Conservation (phyloP, 2,797 vertebrate genomes). For the Sebastiscus albofasciatus region DNA sequence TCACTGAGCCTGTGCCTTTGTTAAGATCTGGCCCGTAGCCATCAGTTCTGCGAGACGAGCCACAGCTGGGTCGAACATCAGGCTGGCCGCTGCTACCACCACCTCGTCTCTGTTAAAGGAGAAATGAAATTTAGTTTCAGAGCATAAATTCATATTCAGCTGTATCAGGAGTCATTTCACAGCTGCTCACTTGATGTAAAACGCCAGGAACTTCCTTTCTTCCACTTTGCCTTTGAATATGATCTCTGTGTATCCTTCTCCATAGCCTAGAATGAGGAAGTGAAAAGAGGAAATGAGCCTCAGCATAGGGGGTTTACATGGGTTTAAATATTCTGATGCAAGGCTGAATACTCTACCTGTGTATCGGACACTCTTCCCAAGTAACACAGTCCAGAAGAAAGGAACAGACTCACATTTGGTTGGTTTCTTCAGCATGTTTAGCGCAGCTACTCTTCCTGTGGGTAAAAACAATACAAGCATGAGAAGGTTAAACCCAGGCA, state of each 20-base stretch:
- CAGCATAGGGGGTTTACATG: neutral
- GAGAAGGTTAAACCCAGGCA: fast-evolving
- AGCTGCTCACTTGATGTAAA: conserved; percentile 89
- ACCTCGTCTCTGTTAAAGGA: conserved; percentile 75
- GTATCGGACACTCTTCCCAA: conserved; percentile 87
- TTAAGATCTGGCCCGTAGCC: conserved; percentile 78
- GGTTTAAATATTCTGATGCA: neutral
- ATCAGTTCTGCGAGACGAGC: conserved; percentile 86
- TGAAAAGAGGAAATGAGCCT: conserved; percentile 5
- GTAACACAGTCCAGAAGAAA: conserved; percentile 90
- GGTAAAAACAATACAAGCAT: neutral
- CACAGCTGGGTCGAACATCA: conserved; percentile 89
- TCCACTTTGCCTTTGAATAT: conserved; percentile 88
- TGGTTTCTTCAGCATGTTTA: conserved; percentile 87
- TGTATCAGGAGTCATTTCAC: neutral
- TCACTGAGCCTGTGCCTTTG: conserved; percentile 88
- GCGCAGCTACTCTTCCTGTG: conserved; percentile 86
- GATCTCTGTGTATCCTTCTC: conserved; percentile 87
- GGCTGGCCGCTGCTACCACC: conserved; percentile 89
- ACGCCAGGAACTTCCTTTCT: conserved; percentile 87
- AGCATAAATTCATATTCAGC: neutral
- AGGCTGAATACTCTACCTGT: conserved; percentile 75
- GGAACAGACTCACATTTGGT: conserved; percentile 83
- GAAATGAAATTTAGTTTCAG: neutral
- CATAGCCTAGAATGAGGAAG: conserved; percentile 81